These are phyloP conservation scores for Daubentonia madagascariensis DNA, from an alignment of 2,113 vertebrate genomes.

Conservation along the genomic window DNA sequence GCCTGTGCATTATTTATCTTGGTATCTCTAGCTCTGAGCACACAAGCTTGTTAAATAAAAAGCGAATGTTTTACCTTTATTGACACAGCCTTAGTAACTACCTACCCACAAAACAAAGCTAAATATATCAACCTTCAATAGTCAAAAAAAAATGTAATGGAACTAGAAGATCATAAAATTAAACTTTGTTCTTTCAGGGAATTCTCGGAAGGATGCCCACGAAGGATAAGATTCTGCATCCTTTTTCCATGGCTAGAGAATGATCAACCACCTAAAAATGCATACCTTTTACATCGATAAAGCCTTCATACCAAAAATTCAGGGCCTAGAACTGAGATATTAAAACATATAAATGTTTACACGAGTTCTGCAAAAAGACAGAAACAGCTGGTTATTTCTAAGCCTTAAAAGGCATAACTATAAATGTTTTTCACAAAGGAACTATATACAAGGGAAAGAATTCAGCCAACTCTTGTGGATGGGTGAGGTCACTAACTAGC, in stretches of 20 bases:
- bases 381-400: constrained; percentile 34
- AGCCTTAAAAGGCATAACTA: constrained; percentile 35
- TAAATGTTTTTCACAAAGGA: constrained; percentile 49
- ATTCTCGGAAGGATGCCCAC: neutral
- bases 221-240: neutral
- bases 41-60: constrained; percentile 27
- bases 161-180: neutral
- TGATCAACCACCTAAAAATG: neutral
- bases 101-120: constrained; percentile 31
- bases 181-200: neutral
- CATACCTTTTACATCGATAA: neutral
- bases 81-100: neutral
- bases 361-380: constrained; percentile 25
- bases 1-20: neutral
- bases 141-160: neutral
- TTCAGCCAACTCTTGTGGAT: neutral
- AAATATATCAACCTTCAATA: neutral
- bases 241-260: neutral
- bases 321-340: neutral
- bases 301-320: neutral
- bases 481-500: neutral
- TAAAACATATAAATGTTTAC: constrained; percentile 40
- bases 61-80: neutral
- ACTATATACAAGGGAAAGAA: constrained; percentile 35
- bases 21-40: neutral